Percentiles rank a stretch among this genome's conserved stretches.
These are phyloP conservation scores for Pseudopipra pipra DNA, from an alignment of 2,113 vertebrate genomes.

Conservation along the genomic window DNA sequence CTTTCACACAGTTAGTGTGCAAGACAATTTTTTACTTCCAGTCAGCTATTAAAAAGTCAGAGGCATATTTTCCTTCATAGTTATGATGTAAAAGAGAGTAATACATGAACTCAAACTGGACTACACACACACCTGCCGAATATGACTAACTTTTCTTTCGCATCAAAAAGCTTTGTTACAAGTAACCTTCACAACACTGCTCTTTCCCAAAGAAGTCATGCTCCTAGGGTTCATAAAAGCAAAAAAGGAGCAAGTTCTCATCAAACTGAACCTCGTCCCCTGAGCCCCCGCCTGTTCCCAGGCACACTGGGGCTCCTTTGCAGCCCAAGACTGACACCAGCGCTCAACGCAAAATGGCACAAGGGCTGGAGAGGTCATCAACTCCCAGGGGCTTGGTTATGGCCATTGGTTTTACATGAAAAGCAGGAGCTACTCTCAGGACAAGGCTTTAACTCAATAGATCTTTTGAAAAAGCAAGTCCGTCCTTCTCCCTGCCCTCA, in stretches of 20 bases:
- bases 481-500: neutral
- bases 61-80: neutral
- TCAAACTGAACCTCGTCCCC: too few species aligned
- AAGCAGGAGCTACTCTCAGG: neutral
- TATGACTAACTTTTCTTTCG: neutral
- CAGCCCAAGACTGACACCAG: neutral
- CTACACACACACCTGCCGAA: fast-evolving
- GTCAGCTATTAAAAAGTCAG: neutral
- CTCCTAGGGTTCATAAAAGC: neutral
- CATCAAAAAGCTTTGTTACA: neutral
- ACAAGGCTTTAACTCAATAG: neutral
- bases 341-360: fast-evolving
- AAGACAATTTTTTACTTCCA: neutral
- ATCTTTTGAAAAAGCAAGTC: neutral
- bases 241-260: neutral
- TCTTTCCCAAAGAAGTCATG: neutral
- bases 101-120: neutral
- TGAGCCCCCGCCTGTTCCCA: too few species aligned
- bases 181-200: neutral
- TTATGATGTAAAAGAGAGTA: neutral
- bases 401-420: neutral
- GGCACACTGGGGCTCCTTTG: fast-evolving
- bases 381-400: neutral
- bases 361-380: neutral
- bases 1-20: neutral